A percentile compares a stretch with the other conserved stretches of the same genome.
Conservation (phyloP, 1,140 invertebrate genomes). For the Lordiphosa stackelbergi region DNA sequence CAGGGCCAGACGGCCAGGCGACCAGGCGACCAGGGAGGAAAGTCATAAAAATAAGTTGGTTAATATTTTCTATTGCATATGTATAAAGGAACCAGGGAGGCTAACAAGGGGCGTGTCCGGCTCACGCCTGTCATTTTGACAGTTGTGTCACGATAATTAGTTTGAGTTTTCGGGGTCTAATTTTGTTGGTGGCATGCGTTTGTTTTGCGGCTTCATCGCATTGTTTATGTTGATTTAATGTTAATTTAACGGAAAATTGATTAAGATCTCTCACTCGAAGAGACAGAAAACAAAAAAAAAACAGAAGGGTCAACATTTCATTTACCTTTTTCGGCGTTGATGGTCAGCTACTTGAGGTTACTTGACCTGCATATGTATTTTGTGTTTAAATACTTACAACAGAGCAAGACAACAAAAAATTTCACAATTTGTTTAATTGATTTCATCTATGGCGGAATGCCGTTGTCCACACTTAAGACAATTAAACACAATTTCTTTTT, state of each 20-base stretch:
- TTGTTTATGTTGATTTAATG: conserved; percentile 73
- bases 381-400: conserved; percentile 28
- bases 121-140: conserved; percentile 45
- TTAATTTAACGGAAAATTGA: conserved; percentile 72
- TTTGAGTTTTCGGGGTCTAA: conserved; percentile 24
- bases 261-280: conserved; percentile 45
- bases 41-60: conserved; percentile 42
- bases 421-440: conserved; percentile 57
- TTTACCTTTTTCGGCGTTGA: conserved; percentile 51
- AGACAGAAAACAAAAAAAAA: conserved; percentile 10
- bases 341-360: conserved; percentile 40
- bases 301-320: conserved; percentile 47
- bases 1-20: conserved; percentile 7
- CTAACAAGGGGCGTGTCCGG: conserved; percentile 45
- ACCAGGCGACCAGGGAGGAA: conserved; percentile 17
- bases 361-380: conserved; percentile 54
- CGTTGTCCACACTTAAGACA: conserved; percentile 53
- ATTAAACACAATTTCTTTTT: conserved; percentile 54
- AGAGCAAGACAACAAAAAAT: conserved; percentile 42
- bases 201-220: conserved; percentile 26
- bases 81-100: conserved; percentile 14
- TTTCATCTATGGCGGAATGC: conserved; percentile 51
- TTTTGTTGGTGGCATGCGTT: conserved; percentile 52
- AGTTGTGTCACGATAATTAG: conserved; percentile 74
- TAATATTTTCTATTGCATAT: conserved; percentile 28